phyloP scores from a whole-genome alignment of 2,888 invertebrate species.

The Cerceris rybyensis region DNA sequence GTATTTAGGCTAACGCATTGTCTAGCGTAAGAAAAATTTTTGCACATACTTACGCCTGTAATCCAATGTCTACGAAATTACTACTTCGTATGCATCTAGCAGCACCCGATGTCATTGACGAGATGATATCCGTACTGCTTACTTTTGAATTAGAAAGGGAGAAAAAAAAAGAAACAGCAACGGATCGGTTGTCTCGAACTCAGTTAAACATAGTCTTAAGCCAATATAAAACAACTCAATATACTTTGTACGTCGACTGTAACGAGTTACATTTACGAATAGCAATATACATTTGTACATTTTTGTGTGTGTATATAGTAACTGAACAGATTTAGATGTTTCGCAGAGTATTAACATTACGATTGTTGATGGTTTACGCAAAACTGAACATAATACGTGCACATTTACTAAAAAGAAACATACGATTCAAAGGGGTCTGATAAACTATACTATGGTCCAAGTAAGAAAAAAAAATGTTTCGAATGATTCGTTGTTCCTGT shows the following conservation, averaged over 20 bases:
- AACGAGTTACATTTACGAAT: slow-evolving; percentile 47
- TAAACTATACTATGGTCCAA: slow-evolving; percentile 48
- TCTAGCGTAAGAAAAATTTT: slow-evolving; percentile 31
- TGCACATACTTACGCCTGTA: slow-evolving; percentile 51
- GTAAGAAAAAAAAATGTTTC: slow-evolving; percentile 34
- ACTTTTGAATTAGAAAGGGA: slow-evolving; percentile 13
- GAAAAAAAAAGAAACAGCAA: slow-evolving; percentile 13
- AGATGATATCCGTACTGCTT: slow-evolving; percentile 15
- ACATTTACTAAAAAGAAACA: slow-evolving; percentile 27
- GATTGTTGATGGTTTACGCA: slow-evolving; percentile 13
- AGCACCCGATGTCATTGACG: slow-evolving; percentile 26
- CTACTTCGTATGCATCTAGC: slow-evolving; percentile 24
- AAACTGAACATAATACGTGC: slow-evolving; percentile 19
- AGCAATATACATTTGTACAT: slow-evolving; percentile 65
- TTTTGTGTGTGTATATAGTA: slow-evolving; percentile 48
- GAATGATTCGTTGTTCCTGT: slow-evolving; percentile 44
- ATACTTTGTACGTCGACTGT: slow-evolving; percentile 54
- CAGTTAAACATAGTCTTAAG: slow-evolving; percentile 37
- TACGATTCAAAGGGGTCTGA: slow-evolving; percentile 26
- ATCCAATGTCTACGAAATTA: slow-evolving; percentile 33
- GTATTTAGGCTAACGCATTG: slow-evolving; percentile 29
- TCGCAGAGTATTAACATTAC: slow-evolving; percentile 32
- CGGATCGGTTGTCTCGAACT: slow-evolving; percentile 23
- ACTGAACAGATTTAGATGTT: slow-evolving; percentile 47
- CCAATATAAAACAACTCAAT: slow-evolving; percentile 49